phyloP scores from a whole-genome alignment of 1,140 invertebrate species.

The Camponotus pennsylvanicus region DNA sequence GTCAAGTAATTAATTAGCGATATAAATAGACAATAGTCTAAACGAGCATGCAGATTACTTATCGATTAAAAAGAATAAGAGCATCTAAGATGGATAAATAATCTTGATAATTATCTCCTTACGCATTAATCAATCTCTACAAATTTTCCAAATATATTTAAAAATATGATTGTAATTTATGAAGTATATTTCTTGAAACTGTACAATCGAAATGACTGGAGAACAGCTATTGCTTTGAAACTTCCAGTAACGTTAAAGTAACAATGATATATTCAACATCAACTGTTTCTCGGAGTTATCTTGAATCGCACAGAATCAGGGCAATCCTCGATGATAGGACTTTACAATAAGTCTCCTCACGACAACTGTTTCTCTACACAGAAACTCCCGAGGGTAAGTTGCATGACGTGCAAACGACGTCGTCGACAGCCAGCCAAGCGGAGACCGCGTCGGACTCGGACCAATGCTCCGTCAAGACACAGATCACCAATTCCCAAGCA shows the following conservation, averaged over 20 bases:
- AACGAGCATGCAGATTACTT: not conserved
- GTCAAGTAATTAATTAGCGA: conserved; percentile 5
- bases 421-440: conserved; percentile 75
- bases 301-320: not conserved
- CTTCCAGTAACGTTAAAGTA: conserved; percentile 17
- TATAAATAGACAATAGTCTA: not conserved
- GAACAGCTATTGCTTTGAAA: not conserved
- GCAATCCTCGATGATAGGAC: not conserved
- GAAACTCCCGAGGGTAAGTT: conserved; percentile 55
- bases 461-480: conserved; percentile 82
- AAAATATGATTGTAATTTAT: not conserved
- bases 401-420: conserved; percentile 63
- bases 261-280: not conserved
- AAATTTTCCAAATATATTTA: not conserved
- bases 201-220: not conserved
- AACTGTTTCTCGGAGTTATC: conserved; percentile 38
- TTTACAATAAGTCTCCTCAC: not conserved
- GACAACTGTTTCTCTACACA: conserved; percentile 30
- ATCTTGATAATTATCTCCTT: too few species aligned
- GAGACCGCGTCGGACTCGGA: conserved; percentile 83
- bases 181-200: not conserved
- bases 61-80: not conserved
- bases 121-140: not conserved
- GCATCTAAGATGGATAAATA: too few species aligned
- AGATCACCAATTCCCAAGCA: conserved; percentile 81